phyloP scores from a whole-genome alignment of 2,113 vertebrate species.

The Hydrochoerus hydrochaeris region DNA sequence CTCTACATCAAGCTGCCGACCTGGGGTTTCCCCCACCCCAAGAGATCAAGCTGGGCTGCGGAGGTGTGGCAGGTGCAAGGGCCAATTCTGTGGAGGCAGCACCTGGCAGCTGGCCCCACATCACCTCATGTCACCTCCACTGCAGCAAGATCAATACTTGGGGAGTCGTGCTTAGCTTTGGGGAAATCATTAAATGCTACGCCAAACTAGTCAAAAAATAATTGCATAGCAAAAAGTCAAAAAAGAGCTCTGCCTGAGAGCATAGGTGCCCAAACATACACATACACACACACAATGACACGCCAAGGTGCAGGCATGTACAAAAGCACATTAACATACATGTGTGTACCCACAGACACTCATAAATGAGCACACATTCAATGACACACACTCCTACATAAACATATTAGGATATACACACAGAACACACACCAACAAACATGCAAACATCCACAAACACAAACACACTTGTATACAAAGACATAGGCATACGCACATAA shows the following conservation, averaged over 20 bases:
- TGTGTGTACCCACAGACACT: background rate
- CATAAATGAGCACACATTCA: background rate
- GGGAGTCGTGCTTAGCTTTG: conserved; percentile 83
- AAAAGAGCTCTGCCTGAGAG: conserved; percentile 53
- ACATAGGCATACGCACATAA: background rate
- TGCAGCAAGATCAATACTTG: conserved; percentile 79
- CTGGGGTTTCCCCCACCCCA: background rate
- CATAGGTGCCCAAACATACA: background rate
- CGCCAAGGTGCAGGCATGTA: background rate
- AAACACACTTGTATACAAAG: background rate
- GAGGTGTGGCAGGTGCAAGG: background rate
- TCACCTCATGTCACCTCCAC: conserved; percentile 61
- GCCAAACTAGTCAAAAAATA: conserved; percentile 75
- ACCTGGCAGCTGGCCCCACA: background rate
- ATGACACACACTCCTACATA: background rate
- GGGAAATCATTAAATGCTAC: conserved; percentile 83
- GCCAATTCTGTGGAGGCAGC: background rate
- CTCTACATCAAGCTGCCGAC: background rate
- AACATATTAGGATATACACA: background rate
- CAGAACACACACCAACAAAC: background rate
- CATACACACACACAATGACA: background rate
- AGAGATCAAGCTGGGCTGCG: background rate
- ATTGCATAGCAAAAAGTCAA: conserved; percentile 62
- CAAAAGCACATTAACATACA: background rate
- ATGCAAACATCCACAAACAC: background rate